phyloP scores from a whole-genome alignment of 1,140 invertebrate genomes.

The Drosophila malerkotliana region DNA sequence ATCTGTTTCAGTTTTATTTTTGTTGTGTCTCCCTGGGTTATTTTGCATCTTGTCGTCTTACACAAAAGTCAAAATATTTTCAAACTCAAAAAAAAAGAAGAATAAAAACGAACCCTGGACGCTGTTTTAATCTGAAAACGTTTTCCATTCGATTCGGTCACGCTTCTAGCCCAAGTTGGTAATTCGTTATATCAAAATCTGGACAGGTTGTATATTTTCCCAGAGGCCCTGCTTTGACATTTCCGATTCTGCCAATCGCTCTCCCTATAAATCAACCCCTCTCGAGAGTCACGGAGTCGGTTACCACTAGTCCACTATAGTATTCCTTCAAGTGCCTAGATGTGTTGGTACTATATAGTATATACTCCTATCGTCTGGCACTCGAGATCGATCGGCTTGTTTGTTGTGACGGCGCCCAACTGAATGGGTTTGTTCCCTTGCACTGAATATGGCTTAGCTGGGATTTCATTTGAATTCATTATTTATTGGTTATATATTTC shows the following conservation, averaged over 20 bases:
- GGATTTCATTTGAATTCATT: conserved; percentile 27
- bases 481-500: conserved; percentile 6
- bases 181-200: conserved; percentile 48
- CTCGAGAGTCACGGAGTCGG: conserved; percentile 26
- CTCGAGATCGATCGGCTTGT: conserved; percentile 40
- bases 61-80: conserved; percentile 59
- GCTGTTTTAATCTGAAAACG: conserved; percentile 26
- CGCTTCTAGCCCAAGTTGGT: conserved; percentile 29
- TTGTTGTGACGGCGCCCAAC: conserved; percentile 39
- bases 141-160: conserved; percentile 35
- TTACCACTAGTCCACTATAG: not conserved
- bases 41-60: conserved; percentile 49
- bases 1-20: conserved; percentile 3
- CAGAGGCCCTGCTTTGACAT: conserved; percentile 40
- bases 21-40: conserved; percentile 20
- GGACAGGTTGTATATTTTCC: conserved; percentile 53
- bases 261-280: conserved; percentile 44
- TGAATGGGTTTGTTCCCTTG: conserved; percentile 24
- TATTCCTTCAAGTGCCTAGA: conserved; percentile 26
- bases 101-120: conserved; percentile 1
- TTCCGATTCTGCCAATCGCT: conserved; percentile 57
- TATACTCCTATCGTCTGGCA: conserved; percentile 26
- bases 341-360: conserved; percentile 15
- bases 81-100: conserved; percentile 1
- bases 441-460: not conserved